A percentile compares a stretch with the other conserved stretches of the same genome.
phyloP scores from a whole-genome alignment of 2,113 vertebrate genomes.

The Myocastor coypus region DNA sequence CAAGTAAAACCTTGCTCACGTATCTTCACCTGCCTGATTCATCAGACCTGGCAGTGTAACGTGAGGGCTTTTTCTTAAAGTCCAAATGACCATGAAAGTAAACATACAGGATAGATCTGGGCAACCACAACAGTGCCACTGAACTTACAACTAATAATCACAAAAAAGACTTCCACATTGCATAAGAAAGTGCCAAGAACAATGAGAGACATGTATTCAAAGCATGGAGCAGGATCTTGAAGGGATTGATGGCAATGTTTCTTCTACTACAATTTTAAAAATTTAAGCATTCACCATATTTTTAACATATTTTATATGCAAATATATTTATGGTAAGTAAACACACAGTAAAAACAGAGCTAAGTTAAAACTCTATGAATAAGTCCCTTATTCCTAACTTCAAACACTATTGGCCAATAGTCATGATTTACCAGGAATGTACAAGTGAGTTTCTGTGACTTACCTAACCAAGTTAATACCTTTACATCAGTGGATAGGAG shows the following conservation, averaged over 20 bases:
- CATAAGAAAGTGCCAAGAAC: no score
- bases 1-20: background rate
- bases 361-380: conserved; percentile 3
- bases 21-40: background rate
- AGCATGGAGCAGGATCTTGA: no score
- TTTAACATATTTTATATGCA: background rate
- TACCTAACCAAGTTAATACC: conserved; percentile 35
- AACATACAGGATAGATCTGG: no score
- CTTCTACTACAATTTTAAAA: background rate
- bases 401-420: conserved; percentile 20
- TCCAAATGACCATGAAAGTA: no score
- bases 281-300: background rate
- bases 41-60: no score
- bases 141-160: background rate
- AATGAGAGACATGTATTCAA: no score
- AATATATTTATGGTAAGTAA: background rate
- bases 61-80: no score
- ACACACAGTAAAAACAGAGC: conserved; percentile 21
- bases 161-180: background rate
- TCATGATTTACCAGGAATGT: conserved; percentile 43
- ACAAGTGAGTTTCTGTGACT: background rate
- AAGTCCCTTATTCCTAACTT: conserved; percentile 41
- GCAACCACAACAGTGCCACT: background rate
- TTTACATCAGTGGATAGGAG: background rate
- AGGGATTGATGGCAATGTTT: no score